Evolutionary conservation across 2,888 invertebrate genomes (phyloP).

Genomic region (Doris montereyensis): DNA sequence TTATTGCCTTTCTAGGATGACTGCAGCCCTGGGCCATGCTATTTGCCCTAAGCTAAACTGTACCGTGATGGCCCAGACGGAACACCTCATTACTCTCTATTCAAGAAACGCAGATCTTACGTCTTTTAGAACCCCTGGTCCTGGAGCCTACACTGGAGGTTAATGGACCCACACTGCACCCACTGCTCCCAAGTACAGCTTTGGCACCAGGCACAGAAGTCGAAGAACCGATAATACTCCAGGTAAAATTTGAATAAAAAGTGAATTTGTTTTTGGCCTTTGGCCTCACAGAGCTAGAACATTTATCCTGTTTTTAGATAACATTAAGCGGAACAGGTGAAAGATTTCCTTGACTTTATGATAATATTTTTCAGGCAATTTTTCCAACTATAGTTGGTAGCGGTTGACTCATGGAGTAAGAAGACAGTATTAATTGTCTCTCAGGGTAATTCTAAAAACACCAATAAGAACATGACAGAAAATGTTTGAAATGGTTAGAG

Average conservation of each 20-base stretch:
- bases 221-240: slow-evolving; percentile 68
- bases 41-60: slow-evolving; percentile 57
- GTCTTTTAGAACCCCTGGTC: slow-evolving; percentile 68
- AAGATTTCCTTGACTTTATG: too few relatives aligned
- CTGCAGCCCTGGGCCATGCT: slow-evolving; percentile 68
- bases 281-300: too few relatives aligned
- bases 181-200: slow-evolving; percentile 66
- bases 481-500: too few relatives aligned
- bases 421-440: too few relatives aligned
- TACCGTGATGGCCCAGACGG: slow-evolving; percentile 68
- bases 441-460: too few relatives aligned
- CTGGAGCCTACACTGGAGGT: slow-evolving; percentile 70
- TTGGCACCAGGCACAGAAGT: slow-evolving; percentile 65
- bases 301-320: too few relatives aligned
- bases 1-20: slow-evolving; percentile 54
- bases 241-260: slow-evolving; percentile 59
- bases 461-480: too few relatives aligned
- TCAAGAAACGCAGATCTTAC: slow-evolving; percentile 55
- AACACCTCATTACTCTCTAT: slow-evolving; percentile 69
- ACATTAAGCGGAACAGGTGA: too few relatives aligned
- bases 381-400: too few relatives aligned
- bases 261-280: too few relatives aligned
- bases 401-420: too few relatives aligned
- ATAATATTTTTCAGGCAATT: too few relatives aligned
- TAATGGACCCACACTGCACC: slow-evolving; percentile 57